Base-by-base conservation (phyloP, 2,113 vertebrate genomes). In the Orycteropus afer region DNA sequence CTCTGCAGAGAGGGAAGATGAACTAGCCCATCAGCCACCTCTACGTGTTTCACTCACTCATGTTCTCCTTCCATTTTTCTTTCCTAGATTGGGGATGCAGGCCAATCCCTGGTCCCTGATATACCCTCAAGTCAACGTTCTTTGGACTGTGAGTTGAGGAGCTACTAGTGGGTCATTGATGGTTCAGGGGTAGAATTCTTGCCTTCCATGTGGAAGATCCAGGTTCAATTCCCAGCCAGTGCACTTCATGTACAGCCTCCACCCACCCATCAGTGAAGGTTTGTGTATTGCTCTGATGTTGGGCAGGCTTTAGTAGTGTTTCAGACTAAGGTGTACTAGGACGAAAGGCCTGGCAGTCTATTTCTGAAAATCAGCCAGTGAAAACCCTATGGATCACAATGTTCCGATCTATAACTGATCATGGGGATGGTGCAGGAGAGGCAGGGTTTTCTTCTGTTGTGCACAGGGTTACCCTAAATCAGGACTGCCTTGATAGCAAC, bases 401-500 rank as follows among this genome's bases (percentile, higher is more conserved):
- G 67, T 17, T 37, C 15, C 34, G 20, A 7, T 69, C n/a, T 37
- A 5, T n/a, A 69, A 9, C 15, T 10, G 17, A n/a, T 17, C 34
- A n/a, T 22, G 17, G n/a, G 67, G 34, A 20, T 69, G 67, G 67
- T 3, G 18, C 15, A 69, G 67, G n/a, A 37, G 34, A 37, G 67
- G 67, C 34, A 67, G 34, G 15, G 32, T 34, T 34, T 67, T 34
- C 7, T 37, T 8, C 17, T 7, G 67, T 69, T 69, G n/a, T 37
- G 67, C n/a, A 20, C 7, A 5, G n/a, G 9, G 18, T 8, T 22
- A 8, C 15, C n/a, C 4, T 7, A 22, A 3, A 5, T 20, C 34
- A 17, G 8, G n/a, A 15, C 15, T 20, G 55, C 20, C 55, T 22
- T 4, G 22, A 57, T 20, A 18, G n/a, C 63, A n/a, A 14, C 14